Conservation (phyloP, 2,797 vertebrate genomes). For the Oryzias sinensis region DNA sequence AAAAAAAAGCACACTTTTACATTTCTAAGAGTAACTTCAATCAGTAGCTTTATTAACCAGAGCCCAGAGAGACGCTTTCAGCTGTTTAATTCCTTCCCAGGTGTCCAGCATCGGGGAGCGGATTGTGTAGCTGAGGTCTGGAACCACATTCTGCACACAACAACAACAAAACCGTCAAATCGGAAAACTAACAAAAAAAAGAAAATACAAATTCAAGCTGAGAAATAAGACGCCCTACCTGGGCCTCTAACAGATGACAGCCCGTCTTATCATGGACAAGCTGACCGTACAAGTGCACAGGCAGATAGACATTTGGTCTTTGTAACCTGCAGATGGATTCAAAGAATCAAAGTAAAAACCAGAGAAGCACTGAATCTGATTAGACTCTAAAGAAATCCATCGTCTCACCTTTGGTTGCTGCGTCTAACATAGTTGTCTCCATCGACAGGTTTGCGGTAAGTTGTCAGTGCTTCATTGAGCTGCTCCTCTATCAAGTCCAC, state of each 20-base stretch:
- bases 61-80: conserved; percentile 98
- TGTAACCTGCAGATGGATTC: conserved; percentile 83
- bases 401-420: conserved; percentile 94
- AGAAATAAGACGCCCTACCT: conserved; percentile 70
- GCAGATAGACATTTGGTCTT: conserved; percentile 94
- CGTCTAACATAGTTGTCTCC: conserved; percentile 98
- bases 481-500: conserved; percentile 97
- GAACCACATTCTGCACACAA: conserved; percentile 85
- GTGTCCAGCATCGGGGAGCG: conserved; percentile 96
- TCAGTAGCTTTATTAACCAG: conserved; percentile 80
- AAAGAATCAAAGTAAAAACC: background rate
- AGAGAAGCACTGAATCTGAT: background rate
- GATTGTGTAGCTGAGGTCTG: conserved; percentile 94
- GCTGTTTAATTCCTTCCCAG: conserved; percentile 97
- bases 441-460: conserved; percentile 96
- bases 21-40: background rate
- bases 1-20: background rate
- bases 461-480: conserved; percentile 97
- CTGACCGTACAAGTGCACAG: conserved; percentile 96
- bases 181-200: background rate
- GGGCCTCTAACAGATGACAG: conserved; percentile 93
- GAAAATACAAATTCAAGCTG: background rate
- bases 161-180: background rate
- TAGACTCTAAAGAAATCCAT: background rate
- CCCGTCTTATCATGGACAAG: conserved; percentile 99